Evolutionary conservation across 2,888 invertebrate genomes (phyloP).

Genomic region (Limnephilus lunatus): DNA sequence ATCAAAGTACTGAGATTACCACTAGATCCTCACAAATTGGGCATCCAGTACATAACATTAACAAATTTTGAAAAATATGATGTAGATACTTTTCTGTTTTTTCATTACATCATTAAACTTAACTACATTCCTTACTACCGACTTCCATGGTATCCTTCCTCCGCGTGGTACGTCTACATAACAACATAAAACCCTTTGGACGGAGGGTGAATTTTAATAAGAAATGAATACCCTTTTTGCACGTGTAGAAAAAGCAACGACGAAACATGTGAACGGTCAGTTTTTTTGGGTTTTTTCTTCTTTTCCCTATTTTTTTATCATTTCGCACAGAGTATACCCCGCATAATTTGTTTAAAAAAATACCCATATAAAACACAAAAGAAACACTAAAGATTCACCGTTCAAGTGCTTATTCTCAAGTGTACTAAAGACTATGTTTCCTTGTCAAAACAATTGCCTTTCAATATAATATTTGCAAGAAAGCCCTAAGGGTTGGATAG

Average conservation of each 20-base stretch:
- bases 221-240: slow-evolving; percentile 61
- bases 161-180: background rate
- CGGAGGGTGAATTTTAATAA: slow-evolving; percentile 65
- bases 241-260: slow-evolving; percentile 42
- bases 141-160: background rate
- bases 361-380: background rate
- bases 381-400: background rate
- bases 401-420: background rate
- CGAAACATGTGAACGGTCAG: slow-evolving; percentile 56
- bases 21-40: too few relatives aligned
- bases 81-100: background rate
- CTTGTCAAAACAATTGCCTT: background rate
- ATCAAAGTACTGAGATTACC: too few relatives aligned
- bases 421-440: background rate
- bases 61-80: background rate
- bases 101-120: background rate
- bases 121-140: background rate
- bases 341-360: slow-evolving; percentile 56
- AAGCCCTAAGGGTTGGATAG: slow-evolving; percentile 33
- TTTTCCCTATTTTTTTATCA: slow-evolving; percentile 57
- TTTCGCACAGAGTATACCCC: slow-evolving; percentile 53
- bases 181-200: slow-evolving; percentile 56
- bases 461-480: slow-evolving; percentile 3
- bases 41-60: too few relatives aligned
- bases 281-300: slow-evolving; percentile 49